These are phyloP conservation scores for Melieria crassipennis DNA, from an alignment of 2,888 invertebrate genomes.

Conservation along the genomic window DNA sequence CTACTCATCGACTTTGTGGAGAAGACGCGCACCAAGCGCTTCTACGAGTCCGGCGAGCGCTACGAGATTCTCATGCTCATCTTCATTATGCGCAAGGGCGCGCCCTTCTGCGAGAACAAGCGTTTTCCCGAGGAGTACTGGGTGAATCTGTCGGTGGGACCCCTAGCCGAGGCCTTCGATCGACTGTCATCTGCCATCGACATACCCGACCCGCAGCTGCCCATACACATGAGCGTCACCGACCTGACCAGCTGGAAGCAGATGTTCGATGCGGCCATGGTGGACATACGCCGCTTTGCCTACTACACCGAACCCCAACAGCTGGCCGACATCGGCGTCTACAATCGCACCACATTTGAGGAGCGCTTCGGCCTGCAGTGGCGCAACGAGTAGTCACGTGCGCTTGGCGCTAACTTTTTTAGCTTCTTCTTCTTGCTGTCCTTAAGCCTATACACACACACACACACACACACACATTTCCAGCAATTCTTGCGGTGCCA, in stretches of 20 bases:
- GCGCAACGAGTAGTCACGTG: conserved; percentile 32
- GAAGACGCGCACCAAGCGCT: conserved; percentile 59
- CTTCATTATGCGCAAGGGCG: conserved; percentile 57
- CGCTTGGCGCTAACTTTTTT: background rate
- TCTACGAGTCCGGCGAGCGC: conserved; percentile 58
- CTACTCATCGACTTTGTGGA: conserved; percentile 59
- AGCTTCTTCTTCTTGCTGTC: background rate
- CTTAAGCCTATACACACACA: background rate
- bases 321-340: conserved; percentile 56
- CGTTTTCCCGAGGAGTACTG: conserved; percentile 61
- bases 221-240: conserved; percentile 59
- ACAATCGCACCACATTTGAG: conserved; percentile 54
- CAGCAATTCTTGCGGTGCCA: too few relatives aligned
- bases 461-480: too few relatives aligned
- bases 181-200: conserved; percentile 55
- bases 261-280: conserved; percentile 56
- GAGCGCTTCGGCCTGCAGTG: conserved; percentile 56
- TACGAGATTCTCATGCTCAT: conserved; percentile 59
- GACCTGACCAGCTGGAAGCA: conserved; percentile 59
- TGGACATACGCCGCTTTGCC: conserved; percentile 53
- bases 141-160: conserved; percentile 59
- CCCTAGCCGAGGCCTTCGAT: conserved; percentile 54
- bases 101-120: conserved; percentile 60
- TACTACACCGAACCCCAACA: conserved; percentile 57
- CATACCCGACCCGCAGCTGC: conserved; percentile 57